These are phyloP conservation scores for Percina caprodes DNA, from an alignment of 2,113 vertebrate species.

Conservation along the genomic window DNA sequence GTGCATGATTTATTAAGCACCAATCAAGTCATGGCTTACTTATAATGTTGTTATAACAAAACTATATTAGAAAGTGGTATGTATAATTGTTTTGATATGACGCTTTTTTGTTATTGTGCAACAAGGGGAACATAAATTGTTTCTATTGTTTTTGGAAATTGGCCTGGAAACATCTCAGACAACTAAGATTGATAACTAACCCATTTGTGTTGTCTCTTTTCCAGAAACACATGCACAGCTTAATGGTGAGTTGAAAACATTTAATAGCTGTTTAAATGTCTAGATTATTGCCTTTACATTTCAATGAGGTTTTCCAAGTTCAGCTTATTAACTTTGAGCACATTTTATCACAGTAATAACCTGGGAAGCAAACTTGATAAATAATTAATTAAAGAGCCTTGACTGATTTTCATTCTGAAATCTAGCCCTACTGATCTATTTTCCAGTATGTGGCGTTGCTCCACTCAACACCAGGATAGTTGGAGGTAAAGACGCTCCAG, in stretches of 20 bases:
- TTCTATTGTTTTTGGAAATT: not conserved
- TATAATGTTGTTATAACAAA: not conserved
- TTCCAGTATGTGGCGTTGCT: constrained; percentile 74
- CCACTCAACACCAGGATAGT: constrained; percentile 70
- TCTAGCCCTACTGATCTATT: not conserved
- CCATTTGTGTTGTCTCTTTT: constrained; percentile 10
- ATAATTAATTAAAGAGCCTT: too few species aligned
- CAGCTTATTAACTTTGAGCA: not conserved
- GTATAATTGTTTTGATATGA: too few species aligned
- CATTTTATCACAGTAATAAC: not conserved
- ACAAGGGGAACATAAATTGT: not conserved
- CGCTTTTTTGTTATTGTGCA: not conserved
- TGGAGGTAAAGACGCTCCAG: constrained; percentile 73
- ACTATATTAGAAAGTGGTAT: not conserved
- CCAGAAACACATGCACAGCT: constrained; percentile 56
- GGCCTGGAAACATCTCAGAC: not conserved
- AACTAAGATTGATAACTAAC: not conserved
- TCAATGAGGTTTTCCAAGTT: not conserved
- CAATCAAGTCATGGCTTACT: too few species aligned
- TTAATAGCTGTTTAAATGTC: not conserved
- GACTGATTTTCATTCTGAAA: not conserved
- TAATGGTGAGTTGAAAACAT: constrained; percentile 53
- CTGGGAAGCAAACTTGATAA: not conserved
- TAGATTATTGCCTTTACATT: not conserved
- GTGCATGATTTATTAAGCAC: too few species aligned